A percentile compares a stretch with the other conserved stretches of the same genome.
Evolutionary conservation across 2,888 invertebrate genomes (phyloP).

Genomic region (Azorinus chamasolen): DNA sequence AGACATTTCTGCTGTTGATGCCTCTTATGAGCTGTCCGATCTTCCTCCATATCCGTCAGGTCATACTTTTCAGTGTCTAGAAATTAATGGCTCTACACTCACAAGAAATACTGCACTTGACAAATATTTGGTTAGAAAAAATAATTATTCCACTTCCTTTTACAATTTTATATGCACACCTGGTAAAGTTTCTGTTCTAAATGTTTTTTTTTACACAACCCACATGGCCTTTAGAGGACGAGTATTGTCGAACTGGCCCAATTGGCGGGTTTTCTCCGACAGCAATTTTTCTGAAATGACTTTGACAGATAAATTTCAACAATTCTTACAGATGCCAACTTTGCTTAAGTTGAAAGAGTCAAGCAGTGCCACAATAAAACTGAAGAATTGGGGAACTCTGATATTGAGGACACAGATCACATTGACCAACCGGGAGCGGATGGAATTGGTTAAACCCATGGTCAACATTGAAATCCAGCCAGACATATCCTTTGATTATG

Average conservation of each 20-base stretch:
- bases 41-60: slow-evolving; percentile 32
- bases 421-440: slow-evolving; percentile 27
- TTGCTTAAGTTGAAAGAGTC: background rate
- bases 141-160: background rate
- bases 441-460: slow-evolving; percentile 15
- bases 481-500: slow-evolving; percentile 11
- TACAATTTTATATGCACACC: background rate
- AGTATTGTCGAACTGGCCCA: slow-evolving; percentile 8
- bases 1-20: background rate
- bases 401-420: background rate
- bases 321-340: background rate
- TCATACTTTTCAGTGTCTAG: slow-evolving; percentile 57
- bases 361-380: background rate
- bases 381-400: no score
- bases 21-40: background rate
- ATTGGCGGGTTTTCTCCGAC: slow-evolving; percentile 38
- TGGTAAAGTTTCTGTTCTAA: slow-evolving; percentile 5
- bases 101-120: background rate
- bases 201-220: background rate
- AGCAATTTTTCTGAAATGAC: background rate
- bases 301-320: background rate
- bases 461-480: slow-evolving; percentile 4
- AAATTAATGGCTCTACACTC: slow-evolving; percentile 50
- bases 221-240: background rate
- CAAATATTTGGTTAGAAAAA: no score